Percentiles rank a stretch among this genome's conserved stretches.
Conservation (phyloP, 2,797 vertebrate species). For the Pseudochaenichthys georgianus region DNA sequence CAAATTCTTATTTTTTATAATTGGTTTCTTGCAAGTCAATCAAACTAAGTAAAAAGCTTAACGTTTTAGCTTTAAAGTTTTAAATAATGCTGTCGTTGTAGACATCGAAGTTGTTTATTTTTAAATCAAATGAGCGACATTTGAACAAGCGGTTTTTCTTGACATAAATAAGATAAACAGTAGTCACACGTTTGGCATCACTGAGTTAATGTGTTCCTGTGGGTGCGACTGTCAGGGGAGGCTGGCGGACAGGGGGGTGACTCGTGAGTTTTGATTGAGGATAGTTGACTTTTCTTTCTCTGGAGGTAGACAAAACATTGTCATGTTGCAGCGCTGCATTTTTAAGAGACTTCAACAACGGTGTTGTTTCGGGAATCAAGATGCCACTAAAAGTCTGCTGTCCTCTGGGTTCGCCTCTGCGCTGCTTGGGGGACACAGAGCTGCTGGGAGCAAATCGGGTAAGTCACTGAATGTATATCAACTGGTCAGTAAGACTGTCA, state of each 20-base stretch:
- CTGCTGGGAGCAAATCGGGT: conserved; percentile 58
- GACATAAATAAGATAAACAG: background rate
- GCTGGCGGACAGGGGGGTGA: conserved; percentile 29
- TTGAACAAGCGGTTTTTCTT: background rate
- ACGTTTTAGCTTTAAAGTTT: too few species aligned
- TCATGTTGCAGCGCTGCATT: conserved; percentile 54
- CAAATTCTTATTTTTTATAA: background rate
- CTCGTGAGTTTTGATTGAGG: conserved; percentile 64
- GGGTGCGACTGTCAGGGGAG: conserved; percentile 27
- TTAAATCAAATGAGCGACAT: background rate
- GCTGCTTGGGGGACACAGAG: conserved; percentile 19
- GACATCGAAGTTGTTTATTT: too few species aligned
- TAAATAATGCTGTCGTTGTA: background rate
- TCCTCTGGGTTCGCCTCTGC: background rate
- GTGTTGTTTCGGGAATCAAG: conserved; percentile 15
- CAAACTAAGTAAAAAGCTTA: background rate
- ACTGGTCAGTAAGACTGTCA: too few species aligned
- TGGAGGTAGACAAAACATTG: conserved; percentile 26
- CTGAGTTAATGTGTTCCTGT: conserved; percentile 47
- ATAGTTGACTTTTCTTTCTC: conserved; percentile 43
- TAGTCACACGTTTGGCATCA: conserved; percentile 29
- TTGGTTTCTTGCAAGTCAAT: background rate
- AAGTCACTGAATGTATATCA: conserved; percentile 16
- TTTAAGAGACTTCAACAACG: conserved; percentile 37
- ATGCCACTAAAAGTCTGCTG: background rate